Evolutionary conservation across 2,113 vertebrate species (phyloP).

Genomic region (Crotalus tigris): DNA sequence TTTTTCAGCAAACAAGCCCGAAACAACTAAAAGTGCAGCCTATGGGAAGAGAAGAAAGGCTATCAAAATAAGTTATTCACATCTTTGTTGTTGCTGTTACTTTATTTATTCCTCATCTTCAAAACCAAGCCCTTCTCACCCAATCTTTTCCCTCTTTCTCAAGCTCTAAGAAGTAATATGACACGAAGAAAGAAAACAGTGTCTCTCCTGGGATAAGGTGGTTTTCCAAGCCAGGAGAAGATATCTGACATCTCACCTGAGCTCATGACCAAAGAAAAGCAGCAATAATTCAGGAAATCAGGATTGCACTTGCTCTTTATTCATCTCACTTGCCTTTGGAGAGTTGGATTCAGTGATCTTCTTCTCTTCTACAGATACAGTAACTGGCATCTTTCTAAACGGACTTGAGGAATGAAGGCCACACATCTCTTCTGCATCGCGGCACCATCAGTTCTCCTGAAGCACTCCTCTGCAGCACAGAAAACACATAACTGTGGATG

Average conservation of each 20-base stretch:
- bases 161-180: not conserved
- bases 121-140: not conserved
- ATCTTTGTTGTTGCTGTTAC: not conserved
- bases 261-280: not conserved
- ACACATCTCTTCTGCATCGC: not conserved
- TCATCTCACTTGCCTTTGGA: not conserved
- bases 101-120: not conserved
- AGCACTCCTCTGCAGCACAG: not conserved
- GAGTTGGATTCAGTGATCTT: not conserved
- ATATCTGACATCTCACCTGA: constrained; percentile 12
- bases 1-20: constrained; percentile 1
- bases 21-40: constrained; percentile 8
- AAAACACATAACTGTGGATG: not conserved
- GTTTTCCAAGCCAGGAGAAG: not conserved
- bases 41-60: not conserved
- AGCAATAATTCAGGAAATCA: not conserved
- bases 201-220: not conserved
- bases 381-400: not conserved
- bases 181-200: not conserved
- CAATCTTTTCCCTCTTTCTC: not conserved
- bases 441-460: not conserved
- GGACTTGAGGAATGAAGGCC: constrained; percentile 9
- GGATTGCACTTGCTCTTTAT: not conserved
- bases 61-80: constrained; percentile 16
- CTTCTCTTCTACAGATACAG: not conserved